Conservation (phyloP, 92 coral and sea anemone species). For the Epizoanthus stellaris region DNA sequence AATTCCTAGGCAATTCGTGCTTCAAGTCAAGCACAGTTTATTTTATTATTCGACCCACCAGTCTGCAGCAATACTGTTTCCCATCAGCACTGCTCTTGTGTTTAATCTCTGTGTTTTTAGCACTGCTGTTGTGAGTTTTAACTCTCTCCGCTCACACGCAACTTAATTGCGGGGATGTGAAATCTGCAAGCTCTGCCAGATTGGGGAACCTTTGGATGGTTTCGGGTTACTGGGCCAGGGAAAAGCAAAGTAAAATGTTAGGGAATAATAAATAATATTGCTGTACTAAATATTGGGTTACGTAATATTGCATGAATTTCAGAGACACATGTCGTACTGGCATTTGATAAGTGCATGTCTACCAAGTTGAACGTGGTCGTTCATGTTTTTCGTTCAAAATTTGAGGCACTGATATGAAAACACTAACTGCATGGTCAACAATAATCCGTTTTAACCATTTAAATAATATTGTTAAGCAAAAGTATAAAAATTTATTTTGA, state of each 20-base stretch:
- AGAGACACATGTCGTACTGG: too few relatives aligned
- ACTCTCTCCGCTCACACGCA: conserved; percentile 5
- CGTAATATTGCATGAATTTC: too few relatives aligned
- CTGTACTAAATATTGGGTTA: too few relatives aligned
- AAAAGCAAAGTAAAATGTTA: conserved; percentile 24
- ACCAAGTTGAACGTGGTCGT: too few relatives aligned
- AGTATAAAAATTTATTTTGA: too few relatives aligned
- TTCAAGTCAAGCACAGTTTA: not conserved
- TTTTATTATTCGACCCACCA: conserved; percentile 39
- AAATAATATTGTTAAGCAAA: too few relatives aligned
- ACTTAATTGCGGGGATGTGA: conserved; percentile 48
- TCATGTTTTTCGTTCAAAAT: too few relatives aligned
- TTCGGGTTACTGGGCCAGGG: conserved; percentile 45
- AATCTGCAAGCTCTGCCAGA: conserved; percentile 50
- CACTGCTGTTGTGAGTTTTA: not conserved
- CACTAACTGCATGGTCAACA: too few relatives aligned
- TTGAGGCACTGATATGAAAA: too few relatives aligned
- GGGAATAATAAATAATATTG: not conserved
- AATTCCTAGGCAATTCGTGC: conserved; percentile 5
- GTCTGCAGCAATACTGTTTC: conserved; percentile 21
- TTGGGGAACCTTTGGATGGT: conserved; percentile 47
- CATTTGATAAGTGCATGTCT: too few relatives aligned
- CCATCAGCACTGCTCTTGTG: conserved; percentile 29
- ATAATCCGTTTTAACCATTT: too few relatives aligned
- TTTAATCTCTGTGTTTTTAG: conserved; percentile 12